Conservation (phyloP, 1,140 invertebrate genomes). For the Drosophila athabasca region DNA sequence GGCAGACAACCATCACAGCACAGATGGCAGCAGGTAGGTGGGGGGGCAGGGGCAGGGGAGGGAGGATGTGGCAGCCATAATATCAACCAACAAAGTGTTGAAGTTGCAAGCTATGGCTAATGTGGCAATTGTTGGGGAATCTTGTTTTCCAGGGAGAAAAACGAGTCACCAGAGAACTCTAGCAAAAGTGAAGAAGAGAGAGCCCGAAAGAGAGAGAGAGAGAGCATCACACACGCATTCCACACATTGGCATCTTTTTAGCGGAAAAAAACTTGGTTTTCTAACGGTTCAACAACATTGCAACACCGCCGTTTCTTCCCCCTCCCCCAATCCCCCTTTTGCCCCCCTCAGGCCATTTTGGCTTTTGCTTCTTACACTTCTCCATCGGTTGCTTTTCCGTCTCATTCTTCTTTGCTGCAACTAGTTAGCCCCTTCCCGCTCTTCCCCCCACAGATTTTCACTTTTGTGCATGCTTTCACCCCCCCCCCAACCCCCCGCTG, state of each 20-base stretch:
- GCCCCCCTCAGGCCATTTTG: slow-evolving; percentile 1
- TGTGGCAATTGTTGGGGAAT: slow-evolving; percentile 67
- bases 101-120: slow-evolving; percentile 55
- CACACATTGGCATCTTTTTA: slow-evolving; percentile 8
- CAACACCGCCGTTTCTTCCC: slow-evolving; percentile 44
- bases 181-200: slow-evolving; percentile 45
- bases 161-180: slow-evolving; percentile 31
- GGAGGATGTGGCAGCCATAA: slow-evolving; percentile 8
- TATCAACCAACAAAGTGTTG: slow-evolving; percentile 39
- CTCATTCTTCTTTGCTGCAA: neutral
- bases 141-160: slow-evolving; percentile 53
- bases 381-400: slow-evolving; percentile 25
- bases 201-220: neutral
- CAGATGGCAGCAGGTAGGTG: no score
- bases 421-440: neutral
- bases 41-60: neutral
- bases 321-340: no score
- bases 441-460: slow-evolving; percentile 40
- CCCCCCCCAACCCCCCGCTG: slow-evolving; percentile 27
- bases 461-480: slow-evolving; percentile 58
- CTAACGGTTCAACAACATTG: no score
- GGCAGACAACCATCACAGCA: no score
- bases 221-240: slow-evolving; percentile 29
- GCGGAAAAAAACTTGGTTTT: no score
- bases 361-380: slow-evolving; percentile 15